A percentile compares a stretch with the other conserved stretches of the same genome.
These are phyloP conservation scores for Lasaia peninsularis DNA, from an alignment of 1,140 invertebrate genomes.

Conservation along the genomic window DNA sequence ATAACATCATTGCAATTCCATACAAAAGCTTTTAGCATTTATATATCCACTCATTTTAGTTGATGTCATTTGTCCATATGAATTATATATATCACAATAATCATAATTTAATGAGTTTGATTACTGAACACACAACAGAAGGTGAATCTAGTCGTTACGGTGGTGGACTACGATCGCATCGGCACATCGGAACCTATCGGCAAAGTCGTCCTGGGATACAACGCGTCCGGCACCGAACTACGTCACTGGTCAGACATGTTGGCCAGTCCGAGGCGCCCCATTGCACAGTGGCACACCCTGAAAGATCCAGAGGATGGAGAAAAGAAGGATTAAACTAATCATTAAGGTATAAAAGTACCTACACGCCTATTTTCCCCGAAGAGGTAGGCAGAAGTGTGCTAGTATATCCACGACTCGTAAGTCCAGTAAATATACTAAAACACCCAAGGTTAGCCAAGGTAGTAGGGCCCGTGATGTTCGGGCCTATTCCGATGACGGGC, in stretches of 20 bases:
- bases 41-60: background rate
- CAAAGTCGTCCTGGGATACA: constrained; percentile 97
- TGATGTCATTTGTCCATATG: background rate
- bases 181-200: constrained; percentile 99
- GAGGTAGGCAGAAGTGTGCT: too few species aligned
- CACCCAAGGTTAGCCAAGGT: too few species aligned
- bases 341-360: constrained; percentile 17
- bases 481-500: too few species aligned
- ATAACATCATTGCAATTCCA: too few species aligned
- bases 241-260: constrained; percentile 99
- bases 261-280: constrained; percentile 97
- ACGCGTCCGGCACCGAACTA: constrained; percentile 97
- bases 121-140: constrained; percentile 84
- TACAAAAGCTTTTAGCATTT: too few species aligned
- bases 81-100: background rate
- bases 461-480: too few species aligned
- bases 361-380: too few species aligned
- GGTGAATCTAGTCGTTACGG: constrained; percentile 98
- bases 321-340: constrained; percentile 86
- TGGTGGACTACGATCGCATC: constrained; percentile 99
- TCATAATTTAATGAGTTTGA: constrained; percentile 15
- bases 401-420: too few species aligned
- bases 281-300: constrained; percentile 99
- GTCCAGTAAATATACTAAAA: too few species aligned
- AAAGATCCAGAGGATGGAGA: constrained; percentile 97